Base-by-base conservation (phyloP, 2,797 vertebrate genomes). In the Allobates femoralis region DNA sequence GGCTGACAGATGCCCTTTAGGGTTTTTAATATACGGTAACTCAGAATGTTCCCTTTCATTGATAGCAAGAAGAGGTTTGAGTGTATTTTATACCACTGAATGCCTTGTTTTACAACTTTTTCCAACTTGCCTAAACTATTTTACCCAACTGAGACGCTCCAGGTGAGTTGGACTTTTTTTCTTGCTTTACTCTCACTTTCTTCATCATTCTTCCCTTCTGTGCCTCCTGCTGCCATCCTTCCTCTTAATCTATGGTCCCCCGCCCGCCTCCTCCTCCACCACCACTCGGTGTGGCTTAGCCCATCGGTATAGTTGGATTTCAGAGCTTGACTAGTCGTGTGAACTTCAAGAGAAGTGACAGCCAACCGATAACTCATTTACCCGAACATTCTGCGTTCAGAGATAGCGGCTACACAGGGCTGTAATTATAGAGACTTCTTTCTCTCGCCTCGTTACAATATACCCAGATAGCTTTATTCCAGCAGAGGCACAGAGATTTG, bases 381-480 rank as follows among this genome's bases (percentile, higher is more conserved):
- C 12, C 2, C 87, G 37, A 84, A 83, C 15, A 32, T 84, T 26
- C 5, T 67, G 74, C 18, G 56, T 3, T 23, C 30, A 16, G 85
- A 89, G 88, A 87, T 82, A 85, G 89, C 85, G 84, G 0, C 79
- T 64, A 71, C 66, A 81, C 88, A 34, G 28, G 51, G 58, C 80
- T 15, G 84, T 90, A 89, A 86, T 30, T 80, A 86, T n/a, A 73
- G 66, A 10, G 86, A 88, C 50, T 64, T 51, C 76, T 90, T 88
- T 85, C 83, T 62, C 79, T 89, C 69, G 0, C 81, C 81, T 89
- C 56, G 85, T 87, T 84, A 89, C 75, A 78, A 11, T 32, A 41
- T 51, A 76, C 71, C 56, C 18, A 0, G 30, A 51, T 71, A 89
- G 81, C 81, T 86, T 82, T 1, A 10, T 53, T 76, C 32, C 76